A percentile compares a stretch with the other conserved stretches of the same genome.
phyloP scores from a whole-genome alignment of 2,888 invertebrate genomes.

The Cephus pulcher region DNA sequence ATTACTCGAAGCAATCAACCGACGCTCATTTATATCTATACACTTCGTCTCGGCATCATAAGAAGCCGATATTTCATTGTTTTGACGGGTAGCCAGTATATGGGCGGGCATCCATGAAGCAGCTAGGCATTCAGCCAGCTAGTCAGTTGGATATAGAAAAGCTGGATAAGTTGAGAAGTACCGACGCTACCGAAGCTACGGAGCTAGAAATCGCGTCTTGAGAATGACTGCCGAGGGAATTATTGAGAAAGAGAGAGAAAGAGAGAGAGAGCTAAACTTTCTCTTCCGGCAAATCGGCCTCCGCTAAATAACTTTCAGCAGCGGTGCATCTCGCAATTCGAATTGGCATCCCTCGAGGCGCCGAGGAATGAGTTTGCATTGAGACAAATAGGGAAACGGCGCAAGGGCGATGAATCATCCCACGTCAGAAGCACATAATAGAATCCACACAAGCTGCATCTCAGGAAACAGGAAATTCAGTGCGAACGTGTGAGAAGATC shows the following conservation, averaged over 20 bases:
- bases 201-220: not conserved
- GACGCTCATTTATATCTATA: constrained; percentile 34
- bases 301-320: constrained; percentile 27
- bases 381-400: constrained; percentile 59
- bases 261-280: not conserved
- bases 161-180: not conserved
- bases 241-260: not conserved
- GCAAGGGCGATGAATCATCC: constrained; percentile 54
- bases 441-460: not conserved
- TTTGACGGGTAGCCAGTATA: constrained; percentile 15
- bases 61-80: constrained; percentile 37
- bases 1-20: constrained; percentile 32
- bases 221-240: not conserved
- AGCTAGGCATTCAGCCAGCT: not conserved
- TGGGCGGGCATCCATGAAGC: not conserved
- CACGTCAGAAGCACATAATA: constrained; percentile 52
- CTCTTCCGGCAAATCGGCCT: not conserved
- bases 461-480: not conserved
- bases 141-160: not conserved
- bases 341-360: constrained; percentile 50
- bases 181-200: not conserved
- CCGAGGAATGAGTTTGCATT: constrained; percentile 48
- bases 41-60: constrained; percentile 10
- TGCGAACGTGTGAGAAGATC: not conserved
- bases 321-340: constrained; percentile 48